Conservation (phyloP, 2,797 vertebrate genomes). For the Takifugu ocellatus region DNA sequence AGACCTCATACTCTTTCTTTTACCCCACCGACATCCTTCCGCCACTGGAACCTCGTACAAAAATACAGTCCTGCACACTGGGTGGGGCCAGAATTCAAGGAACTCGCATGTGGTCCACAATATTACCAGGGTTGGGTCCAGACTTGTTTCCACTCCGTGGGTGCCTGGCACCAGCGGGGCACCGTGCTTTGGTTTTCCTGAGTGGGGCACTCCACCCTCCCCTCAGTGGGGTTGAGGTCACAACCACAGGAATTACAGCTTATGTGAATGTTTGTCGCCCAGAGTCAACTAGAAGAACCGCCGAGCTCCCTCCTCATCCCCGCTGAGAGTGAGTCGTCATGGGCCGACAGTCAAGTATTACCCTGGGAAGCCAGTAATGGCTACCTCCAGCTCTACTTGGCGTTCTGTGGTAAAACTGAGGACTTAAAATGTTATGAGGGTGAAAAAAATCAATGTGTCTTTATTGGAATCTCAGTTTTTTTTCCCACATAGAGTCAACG, state of each 20-base stretch:
- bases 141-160: slow-evolving; percentile 45
- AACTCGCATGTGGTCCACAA: slow-evolving; percentile 44
- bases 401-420: slow-evolving; percentile 52
- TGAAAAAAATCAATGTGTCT: slow-evolving; percentile 25
- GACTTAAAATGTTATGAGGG: slow-evolving; percentile 29
- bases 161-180: slow-evolving; percentile 51
- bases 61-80: slow-evolving; percentile 27
- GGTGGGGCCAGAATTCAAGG: slow-evolving; percentile 30
- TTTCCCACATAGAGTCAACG: slow-evolving; percentile 11
- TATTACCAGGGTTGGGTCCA: slow-evolving; percentile 46
- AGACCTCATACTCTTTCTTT: slow-evolving; percentile 5
- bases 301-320: slow-evolving; percentile 39
- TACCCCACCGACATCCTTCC: background rate
- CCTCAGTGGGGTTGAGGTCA: slow-evolving; percentile 53
- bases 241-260: slow-evolving; percentile 62
- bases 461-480: slow-evolving; percentile 15
- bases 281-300: slow-evolving; percentile 45
- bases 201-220: slow-evolving; percentile 69
- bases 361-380: slow-evolving; percentile 68
- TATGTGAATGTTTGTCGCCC: slow-evolving; percentile 61
- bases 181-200: slow-evolving; percentile 42
- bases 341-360: slow-evolving; percentile 49
- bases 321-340: slow-evolving; percentile 60
- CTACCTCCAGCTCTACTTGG: slow-evolving; percentile 48
- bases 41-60: slow-evolving; percentile 7